Base-by-base conservation (phyloP, 1,140 invertebrate species). In the Macrosteles quadrilineatus region DNA sequence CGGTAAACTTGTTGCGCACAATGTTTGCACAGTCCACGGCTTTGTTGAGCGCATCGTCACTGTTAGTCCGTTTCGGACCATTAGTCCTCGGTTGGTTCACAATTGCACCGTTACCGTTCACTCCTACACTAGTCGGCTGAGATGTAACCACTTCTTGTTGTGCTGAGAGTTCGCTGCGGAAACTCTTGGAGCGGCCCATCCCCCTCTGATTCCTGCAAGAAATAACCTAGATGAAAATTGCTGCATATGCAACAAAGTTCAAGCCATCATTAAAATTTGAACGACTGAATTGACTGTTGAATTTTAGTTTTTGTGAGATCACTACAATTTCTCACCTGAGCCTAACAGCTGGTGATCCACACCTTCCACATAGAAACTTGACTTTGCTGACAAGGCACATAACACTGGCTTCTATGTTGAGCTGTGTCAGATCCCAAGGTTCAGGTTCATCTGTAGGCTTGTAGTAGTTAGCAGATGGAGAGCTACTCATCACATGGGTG, bases 321-420 rank as follows among this genome's bases (percentile, higher is more conserved):
- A n/a, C n/a, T n/a, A n/a, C n/a, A n/a, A n/a, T n/a, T n/a, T n/a
- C n/a, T n/a, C 69, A 73, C 71, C 74, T 70, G 1, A 90, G 73
- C 62, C 89, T 80, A 1, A 90, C 87, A 4, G 89, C 89, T 3
- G 90, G 89, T 77, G 88, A 90, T 21, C 88, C 87, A 72, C 88
- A 90, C 55, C 87, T 82, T 1, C 89, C 89, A 76, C 89, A 91
- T 0, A 91, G 81, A 79, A 91, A 91, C 74, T 90, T 91, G 0
- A 91, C 87, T 80, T 93, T 93, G 68, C 89, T 90, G 1, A 91
- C 89, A 71, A 95, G 81, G 78, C 92, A 94, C 86, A 95, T 93
- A 0, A 95, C 88, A 75, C 91, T 92, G 0, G 93, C 93, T 81
- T 96, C 93, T 30, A 95, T 93, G 76, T 97, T 97, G 17, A 96